Evolutionary conservation across 2,888 invertebrate species (phyloP).

Genomic region (Protophormia terraenovae): DNA sequence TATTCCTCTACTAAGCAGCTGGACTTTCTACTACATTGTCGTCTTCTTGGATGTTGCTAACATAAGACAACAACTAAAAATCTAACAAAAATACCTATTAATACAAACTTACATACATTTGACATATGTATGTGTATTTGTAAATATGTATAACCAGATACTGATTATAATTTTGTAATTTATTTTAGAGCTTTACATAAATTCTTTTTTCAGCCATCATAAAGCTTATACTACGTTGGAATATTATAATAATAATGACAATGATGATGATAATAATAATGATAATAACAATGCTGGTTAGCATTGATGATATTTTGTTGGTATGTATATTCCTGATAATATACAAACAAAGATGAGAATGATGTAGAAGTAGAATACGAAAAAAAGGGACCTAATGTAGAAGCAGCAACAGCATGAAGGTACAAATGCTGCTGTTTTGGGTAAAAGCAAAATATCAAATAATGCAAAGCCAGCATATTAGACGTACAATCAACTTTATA

Average conservation of each 20-base stretch:
- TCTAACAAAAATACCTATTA: not conserved
- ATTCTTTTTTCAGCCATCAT: constrained; percentile 73
- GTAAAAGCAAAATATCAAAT: constrained; percentile 35
- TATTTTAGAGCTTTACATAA: constrained; percentile 76
- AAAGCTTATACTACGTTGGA: constrained; percentile 51
- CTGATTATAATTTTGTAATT: constrained; percentile 77
- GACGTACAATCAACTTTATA: not conserved
- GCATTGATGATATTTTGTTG: constrained; percentile 24
- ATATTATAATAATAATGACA: constrained; percentile 42
- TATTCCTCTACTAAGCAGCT: constrained; percentile 42
- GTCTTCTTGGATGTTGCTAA: not conserved
- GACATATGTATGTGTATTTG: not conserved
- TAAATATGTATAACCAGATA: constrained; percentile 57
- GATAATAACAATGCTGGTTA: constrained; percentile 40
- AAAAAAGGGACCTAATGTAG: not conserved
- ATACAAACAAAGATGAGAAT: constrained; percentile 4
- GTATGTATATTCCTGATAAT: constrained; percentile 16
- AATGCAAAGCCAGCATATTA: constrained; percentile 50
- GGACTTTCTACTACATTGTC: constrained; percentile 2
- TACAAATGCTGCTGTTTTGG: constrained; percentile 3
- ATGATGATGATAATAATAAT: constrained; percentile 18
- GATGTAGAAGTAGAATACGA: not conserved
- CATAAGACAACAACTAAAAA: constrained; percentile 28
- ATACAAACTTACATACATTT: not conserved
- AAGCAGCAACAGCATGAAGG: not conserved